Evolutionary conservation across 2,888 invertebrate species (phyloP), one percentile per base, ranked within the genome.

Genomic region (Hydrotaea cyrtoneurina): DNA sequence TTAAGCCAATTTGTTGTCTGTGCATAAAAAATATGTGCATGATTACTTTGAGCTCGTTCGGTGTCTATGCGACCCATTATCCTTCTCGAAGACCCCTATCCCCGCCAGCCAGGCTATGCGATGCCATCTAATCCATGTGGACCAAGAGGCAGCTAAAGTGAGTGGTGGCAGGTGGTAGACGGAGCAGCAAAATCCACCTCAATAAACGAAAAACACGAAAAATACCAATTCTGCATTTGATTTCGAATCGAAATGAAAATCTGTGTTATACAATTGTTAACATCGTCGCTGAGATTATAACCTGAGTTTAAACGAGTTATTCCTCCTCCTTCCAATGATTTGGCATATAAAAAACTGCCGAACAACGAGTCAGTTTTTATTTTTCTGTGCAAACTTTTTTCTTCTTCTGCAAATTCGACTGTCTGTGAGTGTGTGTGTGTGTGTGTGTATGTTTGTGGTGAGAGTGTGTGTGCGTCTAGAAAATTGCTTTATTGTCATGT

Each of bases 201-300:
- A 31, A 36, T 39, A 8, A 64, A 64, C 7, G 17, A 62, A 62
- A 57, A 57, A 31, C 7, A 31, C 31, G 7, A 26, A 31, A 64
- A 36, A 64, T 64, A 19, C 64, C 39, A 64, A 64, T 64, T 64
- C 76, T 85, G 78, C 72, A 85, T 76, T 79, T 79, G 81, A 81
- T 81, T 81, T 85, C 73, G 72, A 85, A 85, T 85, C 84, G 81
- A 79, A 85, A 85, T 81, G 76, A 79, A 85, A 85, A 85, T 85
- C 84, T 85, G 66, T 81, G 76, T 53, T 53, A 62, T 79, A 59
- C 59, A 73, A 69, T 75, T 78, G 74, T 79, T 80, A 69, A 23
- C 59, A 64, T 64, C 64, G 39, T 39, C 17, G 26, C 64, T 17
- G 39, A 64, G 64, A 64, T 64, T 64, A 64, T 64, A 64, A 64